These are phyloP conservation scores for Gastrophysa polygoni DNA, from an alignment of 2,888 invertebrate genomes.

Conservation along the genomic window DNA sequence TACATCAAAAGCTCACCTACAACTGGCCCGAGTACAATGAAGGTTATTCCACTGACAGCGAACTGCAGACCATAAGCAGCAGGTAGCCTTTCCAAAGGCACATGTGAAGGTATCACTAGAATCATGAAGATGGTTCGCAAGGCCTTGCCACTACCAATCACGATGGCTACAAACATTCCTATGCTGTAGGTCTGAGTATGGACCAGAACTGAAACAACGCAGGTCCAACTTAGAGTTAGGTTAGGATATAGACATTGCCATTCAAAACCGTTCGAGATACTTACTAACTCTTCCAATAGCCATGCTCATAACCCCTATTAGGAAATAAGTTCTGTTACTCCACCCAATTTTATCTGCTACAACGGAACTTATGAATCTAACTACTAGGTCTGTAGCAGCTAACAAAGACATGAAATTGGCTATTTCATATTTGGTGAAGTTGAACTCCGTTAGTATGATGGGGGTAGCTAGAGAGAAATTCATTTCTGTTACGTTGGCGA, in stretches of 20 bases:
- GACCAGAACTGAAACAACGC: slow-evolving; percentile 66
- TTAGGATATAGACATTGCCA: no score
- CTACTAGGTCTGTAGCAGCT: slow-evolving; percentile 68
- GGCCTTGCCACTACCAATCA: slow-evolving; percentile 75
- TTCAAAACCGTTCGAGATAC: slow-evolving; percentile 38
- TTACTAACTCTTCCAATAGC: slow-evolving; percentile 70
- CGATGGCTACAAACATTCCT: slow-evolving; percentile 65
- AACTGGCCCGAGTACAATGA: slow-evolving; percentile 67
- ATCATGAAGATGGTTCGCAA: slow-evolving; percentile 77
- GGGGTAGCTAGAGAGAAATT: slow-evolving; percentile 77
- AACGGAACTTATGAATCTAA: slow-evolving; percentile 72
- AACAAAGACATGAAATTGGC: slow-evolving; percentile 74
- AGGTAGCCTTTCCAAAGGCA: slow-evolving; percentile 71
- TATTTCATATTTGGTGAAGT: slow-evolving; percentile 65
- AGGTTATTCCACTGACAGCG: slow-evolving; percentile 69
- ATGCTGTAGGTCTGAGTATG: slow-evolving; percentile 64
- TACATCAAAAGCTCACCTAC: slow-evolving; percentile 62
- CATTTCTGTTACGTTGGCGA: slow-evolving; percentile 73
- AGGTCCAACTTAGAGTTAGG: no score
- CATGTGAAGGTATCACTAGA: slow-evolving; percentile 73
- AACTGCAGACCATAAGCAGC: slow-evolving; percentile 74
- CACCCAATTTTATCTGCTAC: slow-evolving; percentile 72
- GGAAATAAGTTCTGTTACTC: slow-evolving; percentile 73
- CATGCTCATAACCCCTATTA: slow-evolving; percentile 71
- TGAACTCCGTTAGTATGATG: slow-evolving; percentile 73